These are phyloP conservation scores for Sebastes elongatus DNA, from an alignment of 2,797 vertebrate genomes.

Conservation along the genomic window DNA sequence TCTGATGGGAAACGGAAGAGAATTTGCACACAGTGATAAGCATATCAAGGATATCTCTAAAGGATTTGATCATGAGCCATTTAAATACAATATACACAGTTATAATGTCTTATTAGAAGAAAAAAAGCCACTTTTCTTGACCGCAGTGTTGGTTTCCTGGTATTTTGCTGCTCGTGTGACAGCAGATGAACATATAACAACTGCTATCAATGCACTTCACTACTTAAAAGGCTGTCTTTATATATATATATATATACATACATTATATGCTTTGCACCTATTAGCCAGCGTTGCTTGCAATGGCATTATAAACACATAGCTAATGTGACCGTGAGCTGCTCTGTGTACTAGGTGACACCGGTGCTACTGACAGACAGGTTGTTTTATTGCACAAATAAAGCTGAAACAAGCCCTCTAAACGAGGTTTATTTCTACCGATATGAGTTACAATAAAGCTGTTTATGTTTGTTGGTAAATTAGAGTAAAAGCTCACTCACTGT, in stretches of 20 bases:
- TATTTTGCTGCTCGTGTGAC: not conserved
- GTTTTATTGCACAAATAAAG: not conserved
- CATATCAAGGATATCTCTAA: no score
- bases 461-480: not conserved
- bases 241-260: no score
- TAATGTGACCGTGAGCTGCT: conserved; percentile 15
- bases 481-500: not conserved
- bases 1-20: conserved; percentile 36
- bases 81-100: not conserved
- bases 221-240: not conserved
- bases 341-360: not conserved
- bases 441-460: accelerated
- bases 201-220: not conserved
- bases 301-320: not conserved
- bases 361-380: not conserved
- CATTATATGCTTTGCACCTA: not conserved
- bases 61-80: not conserved
- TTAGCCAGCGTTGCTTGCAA: not conserved
- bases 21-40: not conserved
- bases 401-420: not conserved
- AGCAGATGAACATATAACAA: not conserved
- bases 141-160: not conserved
- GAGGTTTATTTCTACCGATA: not conserved
- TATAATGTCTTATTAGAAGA: not conserved
- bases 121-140: not conserved